Percentiles rank a stretch among this genome's conserved stretches.
Conservation (phyloP, 2,888 invertebrate genomes). For the Phlogophora meticulosa region DNA sequence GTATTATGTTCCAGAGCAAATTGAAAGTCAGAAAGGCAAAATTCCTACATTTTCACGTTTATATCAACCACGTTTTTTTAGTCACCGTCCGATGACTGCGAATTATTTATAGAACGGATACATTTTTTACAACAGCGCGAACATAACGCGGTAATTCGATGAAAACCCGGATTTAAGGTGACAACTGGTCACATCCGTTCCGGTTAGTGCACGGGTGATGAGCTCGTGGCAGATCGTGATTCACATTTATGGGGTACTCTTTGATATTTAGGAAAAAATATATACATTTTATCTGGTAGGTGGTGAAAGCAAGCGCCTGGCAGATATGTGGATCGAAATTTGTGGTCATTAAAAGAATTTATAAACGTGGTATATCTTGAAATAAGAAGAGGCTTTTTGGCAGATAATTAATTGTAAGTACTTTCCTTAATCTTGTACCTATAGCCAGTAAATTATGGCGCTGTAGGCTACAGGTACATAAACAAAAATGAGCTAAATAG, state of each 20-base stretch:
- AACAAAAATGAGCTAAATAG: no score
- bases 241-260: conserved; percentile 18
- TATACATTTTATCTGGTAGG: background rate
- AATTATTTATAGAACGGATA: conserved; percentile 46
- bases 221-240: conserved; percentile 24
- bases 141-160: conserved; percentile 27
- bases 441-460: no score
- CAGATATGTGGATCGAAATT: no score
- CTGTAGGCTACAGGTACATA: no score
- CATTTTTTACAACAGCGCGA: conserved; percentile 45
- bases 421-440: no score
- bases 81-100: conserved; percentile 53
- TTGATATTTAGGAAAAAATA: conserved; percentile 9
- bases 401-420: no score
- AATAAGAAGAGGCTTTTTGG: no score
- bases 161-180: conserved; percentile 39
- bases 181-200: conserved; percentile 48
- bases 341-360: no score
- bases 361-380: no score
- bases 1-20: background rate
- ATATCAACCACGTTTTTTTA: conserved; percentile 29
- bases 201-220: conserved; percentile 7
- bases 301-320: background rate
- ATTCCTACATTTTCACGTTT: background rate
- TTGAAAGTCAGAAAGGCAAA: background rate